Base-by-base conservation (phyloP, 2,888 invertebrate genomes). In the Mythimna pallens region DNA sequence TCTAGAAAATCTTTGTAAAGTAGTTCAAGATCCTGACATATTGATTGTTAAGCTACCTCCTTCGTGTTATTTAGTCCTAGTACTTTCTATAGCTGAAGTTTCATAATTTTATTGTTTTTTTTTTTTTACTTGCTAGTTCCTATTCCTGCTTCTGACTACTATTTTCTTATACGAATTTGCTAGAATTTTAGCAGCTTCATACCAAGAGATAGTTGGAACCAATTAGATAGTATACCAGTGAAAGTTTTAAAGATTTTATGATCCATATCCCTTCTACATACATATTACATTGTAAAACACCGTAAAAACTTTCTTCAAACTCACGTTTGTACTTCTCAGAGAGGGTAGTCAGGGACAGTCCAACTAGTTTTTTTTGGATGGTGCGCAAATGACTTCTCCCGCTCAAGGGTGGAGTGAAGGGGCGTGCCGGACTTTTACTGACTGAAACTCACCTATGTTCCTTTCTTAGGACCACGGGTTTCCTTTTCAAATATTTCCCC, bases 161-260 rank as follows among this genome's bases (percentile, higher is more conserved):
- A 9, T 17, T 57, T 47, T 36, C 30, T 30, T 40, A 12, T 22
- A 30, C 12, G 6, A 54, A 12, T 36, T 3, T 9, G 9, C 8
- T n/a, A 30, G 14, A 73, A 22, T 50, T 30, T 57, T 59, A n/a
- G n/a, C 25, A 73, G 20, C 25, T 40, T 43, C n/a, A 12, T 10
- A 34, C 40, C 25, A 22, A 20, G 9, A 50, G 7, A 0, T n/a
- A 47, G 22, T 67, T 57, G 61, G 34, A 80, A 70, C 80, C 2
- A 79, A 80, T 79, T 62, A 65, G 9, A 70, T 65, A n/a, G 22
- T 43, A 1, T 3, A 8, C 0, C 1, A 52, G 81, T 63, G 74
- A 81, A 81, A 81, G 81, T 62, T 64, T 57, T 30, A 14, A 61
- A 67, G 9, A 59, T 57, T 68, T 67, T 68, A 79, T 30, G 14